A percentile compares a stretch with the other conserved stretches of the same genome.
Conservation (phyloP, 1,140 invertebrate genomes). For the Ostrea denselamellosa region DNA sequence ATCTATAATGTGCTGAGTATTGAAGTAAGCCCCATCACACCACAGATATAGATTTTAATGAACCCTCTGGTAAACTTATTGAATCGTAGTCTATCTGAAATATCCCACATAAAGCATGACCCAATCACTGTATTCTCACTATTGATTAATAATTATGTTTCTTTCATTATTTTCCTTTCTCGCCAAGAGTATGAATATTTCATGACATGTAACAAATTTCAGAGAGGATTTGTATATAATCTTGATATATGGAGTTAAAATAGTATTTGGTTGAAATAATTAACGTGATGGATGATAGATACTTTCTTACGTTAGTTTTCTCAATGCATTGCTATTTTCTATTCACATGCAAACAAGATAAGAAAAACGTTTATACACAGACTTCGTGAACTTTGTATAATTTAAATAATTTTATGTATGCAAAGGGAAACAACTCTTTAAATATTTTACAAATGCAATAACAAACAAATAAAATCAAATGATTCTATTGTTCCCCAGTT, state of each 20-base stretch:
- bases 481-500: background rate
- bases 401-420: background rate
- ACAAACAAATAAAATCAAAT: constrained; percentile 8
- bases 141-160: background rate
- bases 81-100: background rate
- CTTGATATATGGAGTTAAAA: background rate
- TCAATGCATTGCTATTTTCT: background rate
- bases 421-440: constrained; percentile 8
- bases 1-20: background rate
- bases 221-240: background rate
- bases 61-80: background rate
- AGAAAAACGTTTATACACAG: background rate
- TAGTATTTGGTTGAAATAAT: background rate
- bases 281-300: background rate
- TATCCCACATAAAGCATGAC: background rate
- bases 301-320: background rate
- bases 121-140: background rate
- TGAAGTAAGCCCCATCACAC: background rate
- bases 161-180: constrained; percentile 10
- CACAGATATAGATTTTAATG: background rate
- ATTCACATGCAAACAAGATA: background rate
- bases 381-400: background rate
- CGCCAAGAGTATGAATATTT: background rate
- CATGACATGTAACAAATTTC: background rate
- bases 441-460: background rate